Percentiles rank a stretch among this genome's conserved stretches.
These are phyloP conservation scores for Bombus huntii DNA, from an alignment of 1,140 invertebrate genomes.

Conservation along the genomic window DNA sequence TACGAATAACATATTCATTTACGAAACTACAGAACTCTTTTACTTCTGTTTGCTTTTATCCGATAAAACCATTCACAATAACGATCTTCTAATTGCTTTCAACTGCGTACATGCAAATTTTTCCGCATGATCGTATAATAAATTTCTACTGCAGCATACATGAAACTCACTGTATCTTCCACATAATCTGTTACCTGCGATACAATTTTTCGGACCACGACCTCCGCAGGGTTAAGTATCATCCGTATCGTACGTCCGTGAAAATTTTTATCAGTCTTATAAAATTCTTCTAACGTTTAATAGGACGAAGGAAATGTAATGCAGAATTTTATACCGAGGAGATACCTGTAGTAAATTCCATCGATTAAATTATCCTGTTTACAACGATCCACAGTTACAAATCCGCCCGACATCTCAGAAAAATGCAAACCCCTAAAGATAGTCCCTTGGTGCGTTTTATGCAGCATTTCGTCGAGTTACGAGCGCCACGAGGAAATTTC, in stretches of 20 bases:
- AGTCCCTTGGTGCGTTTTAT: not conserved
- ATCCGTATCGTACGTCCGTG: no score
- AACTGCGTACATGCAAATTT: no score
- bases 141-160: no score
- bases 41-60: not conserved
- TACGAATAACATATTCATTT: not conserved
- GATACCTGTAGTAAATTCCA: not conserved
- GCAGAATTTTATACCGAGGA: not conserved
- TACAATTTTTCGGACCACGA: not conserved
- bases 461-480: conserved; percentile 1
- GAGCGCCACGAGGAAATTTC: not conserved
- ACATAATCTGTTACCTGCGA: not conserved
- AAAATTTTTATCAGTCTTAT: not conserved
- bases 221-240: not conserved
- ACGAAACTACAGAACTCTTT: not conserved
- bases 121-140: no score
- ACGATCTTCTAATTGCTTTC: not conserved
- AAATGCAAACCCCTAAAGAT: not conserved
- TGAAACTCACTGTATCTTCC: no score
- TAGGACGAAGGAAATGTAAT: not conserved
- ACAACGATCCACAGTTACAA: not conserved
- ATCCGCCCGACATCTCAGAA: not conserved
- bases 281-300: not conserved
- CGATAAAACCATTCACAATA: not conserved
- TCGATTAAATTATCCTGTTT: conserved; percentile 11